Evolutionary conservation across 2,888 invertebrate genomes (phyloP), one percentile per base, ranked within the genome.

Genomic region (Chloroclystis v-ata): DNA sequence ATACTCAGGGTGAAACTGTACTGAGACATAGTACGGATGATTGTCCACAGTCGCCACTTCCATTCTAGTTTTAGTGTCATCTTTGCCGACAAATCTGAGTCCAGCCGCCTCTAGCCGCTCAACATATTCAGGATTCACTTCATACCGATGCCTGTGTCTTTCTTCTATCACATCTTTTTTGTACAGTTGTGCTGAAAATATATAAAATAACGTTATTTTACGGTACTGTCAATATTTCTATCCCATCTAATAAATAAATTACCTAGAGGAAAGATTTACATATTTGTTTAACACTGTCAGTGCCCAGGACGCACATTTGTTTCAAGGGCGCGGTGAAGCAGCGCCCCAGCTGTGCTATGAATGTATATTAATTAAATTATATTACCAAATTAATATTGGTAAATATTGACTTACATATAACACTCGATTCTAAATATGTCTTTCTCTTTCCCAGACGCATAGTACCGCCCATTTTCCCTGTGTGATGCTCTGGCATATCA

Each of bases 1-100:
- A 76, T 99, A 99, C 78, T 99, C 99, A 0, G 99, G 99, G 82
- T 99, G 99, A 83, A 94, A 99, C 82, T 99, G 99, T 1, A 97
- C 97, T 0, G 95, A 95, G 4, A 98, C 95, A 74, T 95, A 99
- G 79, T 95, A 99, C 0, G 95, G 95, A 83, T 99, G 99, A 41
- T 89, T 90, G 43, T 92, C 91, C 10, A 99, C 84, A 68, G 96
- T 94, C 37, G 97, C 90, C 25, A 99, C 94, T 85, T 99, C 99
- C 98, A 99, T 99, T 20, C 99, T 90, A 46, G 92, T 90, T 45
- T 93, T 91, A n/a, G 93, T 92, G 10, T 91, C 91, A 72, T 97
- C 97, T 41, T 92, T 92, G 64, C 95, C 95, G 20, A 98, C 97
- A 85, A 99, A 99, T 55, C 90, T 91, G 67, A 99, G 86, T 0